Evolutionary conservation across 2,888 invertebrate species (phyloP), one percentile per base, ranked within the genome.

Genomic region (Piscicola geometra): DNA sequence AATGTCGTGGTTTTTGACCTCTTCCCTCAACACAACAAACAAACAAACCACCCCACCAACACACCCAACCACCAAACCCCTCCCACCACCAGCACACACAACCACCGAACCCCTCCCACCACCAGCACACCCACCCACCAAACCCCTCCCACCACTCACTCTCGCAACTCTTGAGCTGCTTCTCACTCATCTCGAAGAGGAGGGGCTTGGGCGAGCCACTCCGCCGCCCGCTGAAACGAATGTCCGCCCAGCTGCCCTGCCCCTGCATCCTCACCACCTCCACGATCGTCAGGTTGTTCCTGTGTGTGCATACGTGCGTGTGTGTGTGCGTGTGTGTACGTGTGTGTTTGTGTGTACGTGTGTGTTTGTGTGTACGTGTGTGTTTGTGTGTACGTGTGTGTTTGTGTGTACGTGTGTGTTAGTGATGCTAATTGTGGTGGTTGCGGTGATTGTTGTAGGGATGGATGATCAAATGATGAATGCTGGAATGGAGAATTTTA

Each of bases 271-370:
- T 89, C 35, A 95, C 88, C 1, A 91, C 90, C 86, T 98, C 97
- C 82, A 96, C 85, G 52, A 94, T 90, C 0, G 97, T 98, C 82
- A 98, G 87, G 86, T 98, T 98, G 85, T 97, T 98, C 81, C 96
- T 91, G 85, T 52, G 47, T 50, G 32, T n/a, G n/a, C 15, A 50
- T 50, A 15, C 18, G 52, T 50, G 52, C 52, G 15, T 50, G 15
- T 50, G 52, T 50, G 52, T 50, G 52, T 50, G 18, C 12, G 9
- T 60, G 18, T 60, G 25, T 60, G 5, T 5, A 5, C 5, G n/a
- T n/a, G n/a, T n/a, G n/a, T n/a, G n/a, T n/a, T n/a, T n/a, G n/a
- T n/a, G n/a, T n/a, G n/a, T n/a, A n/a, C n/a, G n/a, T n/a, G n/a
- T n/a, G n/a, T n/a, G n/a, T n/a, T n/a, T n/a, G n/a, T n/a, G n/a